phyloP scores from a whole-genome alignment of 30 jellyfish, hydroid and myxozoan genomes.

The Hydractinia echinata region DNA sequence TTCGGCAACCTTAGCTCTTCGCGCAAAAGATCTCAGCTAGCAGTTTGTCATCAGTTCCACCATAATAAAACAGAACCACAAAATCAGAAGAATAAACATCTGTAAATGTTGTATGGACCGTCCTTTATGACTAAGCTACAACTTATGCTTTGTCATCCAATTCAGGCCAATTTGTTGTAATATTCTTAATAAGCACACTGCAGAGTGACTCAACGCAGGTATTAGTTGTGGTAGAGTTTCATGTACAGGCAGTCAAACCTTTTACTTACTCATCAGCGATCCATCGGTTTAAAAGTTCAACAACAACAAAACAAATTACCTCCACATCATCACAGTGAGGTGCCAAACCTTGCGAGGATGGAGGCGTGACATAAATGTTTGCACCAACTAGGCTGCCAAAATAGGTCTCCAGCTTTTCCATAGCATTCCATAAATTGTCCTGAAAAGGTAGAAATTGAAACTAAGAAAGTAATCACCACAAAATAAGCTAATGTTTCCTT shows the following conservation, averaged over 20 bases:
- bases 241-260: not conserved
- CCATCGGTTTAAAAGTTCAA: not conserved
- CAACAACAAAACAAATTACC: slow-evolving; percentile 24
- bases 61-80: no score
- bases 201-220: not conserved
- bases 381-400: slow-evolving; percentile 88
- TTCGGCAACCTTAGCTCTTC: no score
- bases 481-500: no score
- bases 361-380: slow-evolving; percentile 80
- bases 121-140: no score
- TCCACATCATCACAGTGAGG: slow-evolving; percentile 91
- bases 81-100: no score
- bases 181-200: not conserved
- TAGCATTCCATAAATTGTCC: slow-evolving; percentile 81
- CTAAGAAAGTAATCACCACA: not conserved
- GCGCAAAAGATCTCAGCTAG: no score
- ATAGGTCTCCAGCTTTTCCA: slow-evolving; percentile 71
- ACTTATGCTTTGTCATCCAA: no score
- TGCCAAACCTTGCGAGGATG: slow-evolving; percentile 71
- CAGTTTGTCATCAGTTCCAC: no score
- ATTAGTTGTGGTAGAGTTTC: not conserved
- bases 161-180: not conserved
- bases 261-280: not conserved
- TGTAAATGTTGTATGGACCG: no score
- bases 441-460: not conserved